Conservation (phyloP, 92 coral and sea anemone genomes). For the Parazoanthus darwini region DNA sequence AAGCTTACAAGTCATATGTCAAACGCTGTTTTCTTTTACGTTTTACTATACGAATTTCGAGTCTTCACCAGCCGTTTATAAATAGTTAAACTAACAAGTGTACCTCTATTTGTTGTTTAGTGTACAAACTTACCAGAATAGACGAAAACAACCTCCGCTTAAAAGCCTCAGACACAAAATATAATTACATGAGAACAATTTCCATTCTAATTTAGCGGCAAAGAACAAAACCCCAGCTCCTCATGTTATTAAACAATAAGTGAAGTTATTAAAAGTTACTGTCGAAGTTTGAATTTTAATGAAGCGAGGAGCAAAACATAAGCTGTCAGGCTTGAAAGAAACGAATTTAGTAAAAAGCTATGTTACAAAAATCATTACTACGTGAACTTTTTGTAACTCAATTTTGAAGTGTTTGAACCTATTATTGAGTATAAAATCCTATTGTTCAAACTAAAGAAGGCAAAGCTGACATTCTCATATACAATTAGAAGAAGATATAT, state of each 20-base stretch:
- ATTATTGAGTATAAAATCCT: no score
- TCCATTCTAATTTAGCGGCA: conserved; percentile 2
- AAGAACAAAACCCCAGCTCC: not conserved
- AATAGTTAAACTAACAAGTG: not conserved
- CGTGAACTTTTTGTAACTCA: not conserved
- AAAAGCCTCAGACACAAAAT: not conserved
- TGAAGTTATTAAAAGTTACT: conserved; percentile 1
- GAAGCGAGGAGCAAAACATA: not conserved
- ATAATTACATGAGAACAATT: conserved; percentile 9
- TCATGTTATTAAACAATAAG: conserved; percentile 5
- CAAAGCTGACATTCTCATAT: not conserved
- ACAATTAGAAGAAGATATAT: no score
- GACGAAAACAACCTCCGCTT: not conserved
- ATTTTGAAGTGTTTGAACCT: not conserved
- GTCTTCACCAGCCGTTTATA: not conserved
- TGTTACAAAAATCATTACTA: not conserved
- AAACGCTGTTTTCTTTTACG: not conserved
- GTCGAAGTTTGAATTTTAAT: conserved; percentile 3
- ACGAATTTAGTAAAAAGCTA: not conserved
- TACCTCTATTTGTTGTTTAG: not conserved
- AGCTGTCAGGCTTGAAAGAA: conserved; percentile 13
- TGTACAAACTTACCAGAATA: not conserved
- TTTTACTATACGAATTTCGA: not conserved
- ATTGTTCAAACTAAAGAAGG: not conserved
- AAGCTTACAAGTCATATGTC: not conserved